These are phyloP conservation scores for Reticulitermes lucifugus DNA, from an alignment of 2,888 invertebrate genomes.

Conservation along the genomic window DNA sequence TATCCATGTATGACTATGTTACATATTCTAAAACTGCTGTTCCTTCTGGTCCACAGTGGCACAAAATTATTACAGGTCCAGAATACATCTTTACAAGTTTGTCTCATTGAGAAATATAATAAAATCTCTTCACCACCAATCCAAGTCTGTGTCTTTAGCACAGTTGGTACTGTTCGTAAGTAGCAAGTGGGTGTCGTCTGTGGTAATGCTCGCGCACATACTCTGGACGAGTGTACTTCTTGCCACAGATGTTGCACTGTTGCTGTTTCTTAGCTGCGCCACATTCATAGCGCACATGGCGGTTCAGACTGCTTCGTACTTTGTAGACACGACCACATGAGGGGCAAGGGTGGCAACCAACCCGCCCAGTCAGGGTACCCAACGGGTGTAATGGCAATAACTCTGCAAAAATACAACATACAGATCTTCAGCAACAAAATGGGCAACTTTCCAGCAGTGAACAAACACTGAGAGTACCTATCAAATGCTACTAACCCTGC, in stretches of 20 bases:
- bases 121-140: no score
- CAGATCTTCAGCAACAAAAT: not conserved
- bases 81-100: no score
- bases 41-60: no score
- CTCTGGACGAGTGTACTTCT: conserved; percentile 56
- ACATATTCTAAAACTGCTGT: no score
- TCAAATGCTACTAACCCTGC: no score
- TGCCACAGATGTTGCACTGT: conserved; percentile 58
- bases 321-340: conserved; percentile 61
- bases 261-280: conserved; percentile 56
- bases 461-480: no score
- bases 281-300: conserved; percentile 59
- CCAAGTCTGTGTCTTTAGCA: not conserved
- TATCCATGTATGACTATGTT: no score
- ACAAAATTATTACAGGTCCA: no score
- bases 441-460: not conserved
- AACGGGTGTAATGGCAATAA: not conserved
- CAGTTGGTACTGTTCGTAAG: conserved; percentile 5
- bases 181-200: conserved; percentile 18
- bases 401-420: conserved; percentile 20
- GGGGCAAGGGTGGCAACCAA: conserved; percentile 69
- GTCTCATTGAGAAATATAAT: no score
- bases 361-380: not conserved
- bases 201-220: conserved; percentile 43
- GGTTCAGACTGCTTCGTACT: conserved; percentile 57